Evolutionary conservation across 1,140 invertebrate species (phyloP), one percentile per base, ranked within the genome.

Genomic region (Coelopa frigida): DNA sequence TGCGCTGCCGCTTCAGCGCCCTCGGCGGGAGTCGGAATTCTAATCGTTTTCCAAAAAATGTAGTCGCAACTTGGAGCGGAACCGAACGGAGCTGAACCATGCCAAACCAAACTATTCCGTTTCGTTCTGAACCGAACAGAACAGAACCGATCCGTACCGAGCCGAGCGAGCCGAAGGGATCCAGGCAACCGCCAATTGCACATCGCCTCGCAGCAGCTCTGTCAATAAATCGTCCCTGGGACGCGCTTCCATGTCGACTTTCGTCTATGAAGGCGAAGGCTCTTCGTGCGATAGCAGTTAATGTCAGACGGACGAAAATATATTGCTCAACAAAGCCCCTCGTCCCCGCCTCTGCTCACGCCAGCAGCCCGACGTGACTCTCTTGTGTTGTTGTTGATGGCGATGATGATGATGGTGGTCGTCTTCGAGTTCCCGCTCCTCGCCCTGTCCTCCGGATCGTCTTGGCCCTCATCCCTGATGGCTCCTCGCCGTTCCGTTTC

Each of bases 221-320:
- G 26, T 43, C 41, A 43, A 43, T 43, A 43, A 43, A 43, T 43
- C 41, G 41, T 43, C 33, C 31, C 26, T 35, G 4, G 10, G 20
- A 38, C 22, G 17, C 33, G n/a, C 38, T 43, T 21, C 26, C 31
- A 27, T 41, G 26, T 27, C 15, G 14, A n/a, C 15, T 36, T 36
- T 44, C 43, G 29, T 44, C 26, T 31, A 36, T 45, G 48, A 38
- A 29, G 48, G 24, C 46, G 48, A 38, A 29, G 48, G 24, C 46
- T 46, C 43, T 50, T 50, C 48, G 48, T 50, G 52, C 62, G 62
- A 66, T 66, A 66, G 62, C 59, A 66, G 62, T 66, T 66, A 66
- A 59, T 66, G 62, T 66, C 62, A 66, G 62, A 61, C 58, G 58
- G 55, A 45, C 49, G 58, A 59, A 66, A 66, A 66, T 66, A 66